phyloP scores from a whole-genome alignment of 2,888 invertebrate genomes.

The Sepioteuthis lessoniana region DNA sequence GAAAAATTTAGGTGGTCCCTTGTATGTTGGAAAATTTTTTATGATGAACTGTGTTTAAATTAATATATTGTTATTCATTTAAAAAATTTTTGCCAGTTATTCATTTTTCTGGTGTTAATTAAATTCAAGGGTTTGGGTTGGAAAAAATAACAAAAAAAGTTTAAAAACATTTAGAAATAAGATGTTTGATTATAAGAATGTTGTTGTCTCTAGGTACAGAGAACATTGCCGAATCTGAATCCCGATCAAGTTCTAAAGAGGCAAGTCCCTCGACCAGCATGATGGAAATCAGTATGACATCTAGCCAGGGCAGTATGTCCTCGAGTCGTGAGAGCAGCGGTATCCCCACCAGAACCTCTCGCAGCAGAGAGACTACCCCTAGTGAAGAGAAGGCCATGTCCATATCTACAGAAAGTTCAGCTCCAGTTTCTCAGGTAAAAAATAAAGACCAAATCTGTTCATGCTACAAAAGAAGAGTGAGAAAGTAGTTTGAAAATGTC shows the following conservation, averaged over 20 bases:
- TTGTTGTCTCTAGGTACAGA: conserved; percentile 61
- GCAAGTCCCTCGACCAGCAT: conserved; percentile 62
- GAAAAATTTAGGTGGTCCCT: too few species aligned
- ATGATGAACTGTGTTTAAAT: too few species aligned
- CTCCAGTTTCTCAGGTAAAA: conserved; percentile 37
- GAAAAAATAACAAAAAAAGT: too few species aligned
- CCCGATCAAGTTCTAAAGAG: conserved; percentile 25
- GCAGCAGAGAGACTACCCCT: conserved; percentile 52
- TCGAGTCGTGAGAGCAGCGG: conserved; percentile 49
- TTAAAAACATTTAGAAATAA: too few species aligned
- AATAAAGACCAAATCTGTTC: not conserved
- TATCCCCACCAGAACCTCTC: conserved; percentile 51
- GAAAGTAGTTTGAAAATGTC: too few species aligned
- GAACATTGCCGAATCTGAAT: conserved; percentile 59
- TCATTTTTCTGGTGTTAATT: too few species aligned
- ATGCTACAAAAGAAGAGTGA: too few species aligned
- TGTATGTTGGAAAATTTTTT: too few species aligned
- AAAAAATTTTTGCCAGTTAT: too few species aligned
- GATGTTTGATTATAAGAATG: not conserved
- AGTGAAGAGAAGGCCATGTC: conserved; percentile 46
- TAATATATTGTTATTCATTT: too few species aligned
- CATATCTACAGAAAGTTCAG: not conserved
- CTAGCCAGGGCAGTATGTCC: conserved; percentile 51
- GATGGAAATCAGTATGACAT: conserved; percentile 51
- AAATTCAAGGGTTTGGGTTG: too few species aligned